Conservation (phyloP, 2,888 invertebrate genomes). For the Tromatobia lineatoria region DNA sequence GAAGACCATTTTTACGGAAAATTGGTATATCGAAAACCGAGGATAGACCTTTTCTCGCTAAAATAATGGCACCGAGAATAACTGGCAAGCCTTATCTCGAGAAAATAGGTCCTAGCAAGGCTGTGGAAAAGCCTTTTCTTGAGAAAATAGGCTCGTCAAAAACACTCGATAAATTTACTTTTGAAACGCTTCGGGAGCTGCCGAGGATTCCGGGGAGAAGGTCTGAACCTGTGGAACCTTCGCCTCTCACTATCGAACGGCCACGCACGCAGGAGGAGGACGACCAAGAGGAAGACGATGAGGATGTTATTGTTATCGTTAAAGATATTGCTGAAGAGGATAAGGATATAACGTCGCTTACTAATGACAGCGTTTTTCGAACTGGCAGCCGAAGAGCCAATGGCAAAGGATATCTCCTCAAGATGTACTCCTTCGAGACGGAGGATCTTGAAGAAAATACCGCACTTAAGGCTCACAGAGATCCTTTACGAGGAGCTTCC, state of each 20-base stretch:
- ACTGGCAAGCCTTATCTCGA: conserved; percentile 82
- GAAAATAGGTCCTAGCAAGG: conserved; percentile 83
- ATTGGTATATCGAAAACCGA: conserved; percentile 84
- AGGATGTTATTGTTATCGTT: conserved; percentile 55
- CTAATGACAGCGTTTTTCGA: background rate
- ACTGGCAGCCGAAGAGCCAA: conserved; percentile 73
- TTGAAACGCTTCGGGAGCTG: conserved; percentile 75
- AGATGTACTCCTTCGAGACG: conserved; percentile 84
- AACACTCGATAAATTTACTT: conserved; percentile 82
- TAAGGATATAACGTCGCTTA: conserved; percentile 24
- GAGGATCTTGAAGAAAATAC: conserved; percentile 79
- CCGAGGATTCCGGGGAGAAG: conserved; percentile 60
- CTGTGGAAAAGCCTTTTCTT: conserved; percentile 82
- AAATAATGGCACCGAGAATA: conserved; percentile 79
- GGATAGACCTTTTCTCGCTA: conserved; percentile 81
- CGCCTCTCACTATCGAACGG: conserved; percentile 62
- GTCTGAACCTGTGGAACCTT: conserved; percentile 60
- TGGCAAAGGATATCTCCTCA: conserved; percentile 81
- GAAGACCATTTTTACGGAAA: conserved; percentile 82
- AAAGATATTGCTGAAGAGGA: conserved; percentile 51
- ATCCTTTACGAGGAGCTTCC: conserved; percentile 79
- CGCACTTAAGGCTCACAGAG: conserved; percentile 72
- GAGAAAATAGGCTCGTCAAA: conserved; percentile 82
- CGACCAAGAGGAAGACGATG: conserved; percentile 36
- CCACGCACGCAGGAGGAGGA: conserved; percentile 45